Base-by-base conservation (phyloP, 2,888 invertebrate genomes). In the Notocelia uddmanniana region DNA sequence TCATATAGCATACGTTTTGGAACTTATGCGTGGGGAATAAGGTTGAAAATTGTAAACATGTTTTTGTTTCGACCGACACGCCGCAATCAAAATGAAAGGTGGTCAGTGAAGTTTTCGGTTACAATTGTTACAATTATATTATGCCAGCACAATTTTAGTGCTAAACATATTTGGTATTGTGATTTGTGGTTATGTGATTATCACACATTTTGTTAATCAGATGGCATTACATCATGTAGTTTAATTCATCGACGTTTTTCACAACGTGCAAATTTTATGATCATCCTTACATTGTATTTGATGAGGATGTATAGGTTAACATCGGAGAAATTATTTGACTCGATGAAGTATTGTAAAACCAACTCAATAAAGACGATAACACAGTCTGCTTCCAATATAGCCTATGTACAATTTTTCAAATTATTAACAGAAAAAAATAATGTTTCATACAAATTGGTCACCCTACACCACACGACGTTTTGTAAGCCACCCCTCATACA, bases 81-180 rank as follows among this genome's bases (percentile, higher is more conserved):
- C 55, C 63, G 21, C 63, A 34, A 34, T 34, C 50, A 52, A 15
- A 52, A 63, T 63, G 63, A 50, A 63, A 52, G 50, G 48, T 37
- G 37, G 37, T 37, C 3, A 37, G 31, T 19, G 18, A 11, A 31
- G 34, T 52, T 50, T 15, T 34, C 11, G 21, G 18, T 34, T 26
- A 48, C 60, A 48, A 23, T 15, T 23, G 5, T 60, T n/a, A n/a
- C n/a, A n/a, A n/a, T n/a, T n/a, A n/a, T n/a, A n/a, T 45, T 60
- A n/a, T 34, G 31, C 9, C 15, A 37, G 37, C 13, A 37, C 37
- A 18, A 21, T n/a, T 50, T 62, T 62, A 19, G 34, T 50, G 34
- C 8, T 15, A 31, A 50, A 31, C 63, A 52, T 8, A 19, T 34
- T 45, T 21, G 60, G 18, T 60, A 5, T 48, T 8, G n/a, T 60